Percentiles rank a stretch among this genome's conserved stretches.
These are phyloP conservation scores for Lasioglossum zephyrum DNA, from an alignment of 2,888 invertebrate genomes.

Conservation along the genomic window DNA sequence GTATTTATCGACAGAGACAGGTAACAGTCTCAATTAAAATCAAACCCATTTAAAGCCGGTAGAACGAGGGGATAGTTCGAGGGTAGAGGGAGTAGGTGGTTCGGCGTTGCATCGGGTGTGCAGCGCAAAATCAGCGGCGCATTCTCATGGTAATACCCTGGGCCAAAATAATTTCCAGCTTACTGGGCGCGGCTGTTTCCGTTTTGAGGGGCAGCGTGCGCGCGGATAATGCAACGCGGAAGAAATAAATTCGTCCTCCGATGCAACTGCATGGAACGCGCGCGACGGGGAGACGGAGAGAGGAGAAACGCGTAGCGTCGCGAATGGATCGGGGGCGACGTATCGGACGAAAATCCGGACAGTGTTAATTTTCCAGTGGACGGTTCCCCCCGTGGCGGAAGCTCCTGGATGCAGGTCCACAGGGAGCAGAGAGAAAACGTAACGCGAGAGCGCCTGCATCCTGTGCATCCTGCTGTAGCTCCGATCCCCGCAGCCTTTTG, in stretches of 20 bases:
- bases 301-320: constrained; percentile 16
- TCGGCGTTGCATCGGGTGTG: not conserved
- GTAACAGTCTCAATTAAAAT: constrained; percentile 28
- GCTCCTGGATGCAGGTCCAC: constrained; percentile 56
- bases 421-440: constrained; percentile 64
- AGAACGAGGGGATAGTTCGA: not conserved
- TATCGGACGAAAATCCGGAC: constrained; percentile 78
- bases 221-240: constrained; percentile 56
- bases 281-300: not conserved
- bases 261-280: constrained; percentile 30
- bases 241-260: constrained; percentile 66
- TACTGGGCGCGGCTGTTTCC: constrained; percentile 55
- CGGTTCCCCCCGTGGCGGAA: constrained; percentile 74
- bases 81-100: not conserved
- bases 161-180: constrained; percentile 58
- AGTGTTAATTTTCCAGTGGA: constrained; percentile 80
- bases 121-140: constrained; percentile 52
- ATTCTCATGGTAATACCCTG: constrained; percentile 62
- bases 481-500: constrained; percentile 15
- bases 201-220: constrained; percentile 36
- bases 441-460: constrained; percentile 32
- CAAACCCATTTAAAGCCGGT: not conserved
- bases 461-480: not conserved
- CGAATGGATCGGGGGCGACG: constrained; percentile 61
- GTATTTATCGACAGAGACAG: not conserved